Evolutionary conservation across 1,140 invertebrate species (phyloP), one percentile per base, ranked within the genome.

Genomic region (Arion vulgaris): DNA sequence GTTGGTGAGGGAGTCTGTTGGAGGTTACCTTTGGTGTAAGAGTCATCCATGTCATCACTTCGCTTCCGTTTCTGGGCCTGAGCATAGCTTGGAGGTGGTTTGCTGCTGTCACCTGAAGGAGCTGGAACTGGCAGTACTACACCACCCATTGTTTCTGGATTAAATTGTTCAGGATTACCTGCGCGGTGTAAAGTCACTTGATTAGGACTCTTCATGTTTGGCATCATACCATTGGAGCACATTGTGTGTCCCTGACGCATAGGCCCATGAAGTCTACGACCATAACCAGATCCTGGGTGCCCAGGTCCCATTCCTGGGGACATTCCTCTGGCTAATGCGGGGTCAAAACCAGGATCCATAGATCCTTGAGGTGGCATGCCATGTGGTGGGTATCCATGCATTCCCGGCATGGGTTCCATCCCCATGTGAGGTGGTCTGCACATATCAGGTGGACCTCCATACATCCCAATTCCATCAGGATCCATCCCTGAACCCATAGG

Each of bases 1-100:
- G 98, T 97, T 41, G 97, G 97, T 80, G 97, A 98, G 83, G 97
- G 97, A 85, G 98, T 97, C 68, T 97, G 97, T 96, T 98, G 98
- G 84, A 98, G 93, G 93, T 97, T 97, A 87, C 91, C 91, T 81
- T 89, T 91, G 36, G 91, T 81, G 51, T 81, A 81, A 32, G 38
- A 1, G n/a, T 69, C 80, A 83, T 92, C 91, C 39, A 91, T 90
- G 36, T 91, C 86, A 68, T 91, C 89, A 17, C 89, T 89, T 28
- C 90, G 85, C 86, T 91, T 91, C 57, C 91, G 84, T 85, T 92
- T 92, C 81, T 90, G 88, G 49, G 87, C 86, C 85, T 92, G 91
- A 83, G 90, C 91, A 87, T 92, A 91, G 83, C 89, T 90, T 28
- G 90, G 91, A 23, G 91, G 91, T 32, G 91, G 91, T 87, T 91